Conservation (phyloP, 2,113 vertebrate species). For the Muscicapa adusta region DNA sequence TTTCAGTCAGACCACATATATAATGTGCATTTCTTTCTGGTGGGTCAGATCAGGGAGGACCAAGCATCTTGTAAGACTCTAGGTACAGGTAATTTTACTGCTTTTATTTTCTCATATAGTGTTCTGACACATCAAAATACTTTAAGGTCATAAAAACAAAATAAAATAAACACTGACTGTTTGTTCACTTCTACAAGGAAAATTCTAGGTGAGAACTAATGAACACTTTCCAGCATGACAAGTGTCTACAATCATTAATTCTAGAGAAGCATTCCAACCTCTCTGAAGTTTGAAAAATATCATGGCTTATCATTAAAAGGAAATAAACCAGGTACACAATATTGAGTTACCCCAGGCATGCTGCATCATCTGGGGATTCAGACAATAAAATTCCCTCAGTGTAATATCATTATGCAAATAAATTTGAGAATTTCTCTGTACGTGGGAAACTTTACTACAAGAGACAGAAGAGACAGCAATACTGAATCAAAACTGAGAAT, state of each 20-base stretch:
- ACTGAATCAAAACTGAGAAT: background rate
- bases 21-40: background rate
- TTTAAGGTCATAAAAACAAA: background rate
- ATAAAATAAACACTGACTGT: background rate
- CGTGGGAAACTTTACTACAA: background rate
- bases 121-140: background rate
- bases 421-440: background rate
- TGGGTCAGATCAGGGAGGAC: background rate
- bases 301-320: background rate
- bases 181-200: background rate
- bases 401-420: fast-evolving
- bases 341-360: background rate
- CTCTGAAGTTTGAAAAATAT: background rate
- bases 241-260: background rate
- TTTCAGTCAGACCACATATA: background rate
- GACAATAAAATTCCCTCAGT: background rate
- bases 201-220: background rate
- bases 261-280: background rate
- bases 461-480: background rate
- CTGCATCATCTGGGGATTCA: background rate
- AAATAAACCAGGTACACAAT: background rate
- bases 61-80: background rate
- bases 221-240: background rate
- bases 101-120: background rate
- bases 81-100: background rate